These are phyloP conservation scores for Tenrec ecaudatus DNA, from an alignment of 2,113 vertebrate species.

Conservation along the genomic window DNA sequence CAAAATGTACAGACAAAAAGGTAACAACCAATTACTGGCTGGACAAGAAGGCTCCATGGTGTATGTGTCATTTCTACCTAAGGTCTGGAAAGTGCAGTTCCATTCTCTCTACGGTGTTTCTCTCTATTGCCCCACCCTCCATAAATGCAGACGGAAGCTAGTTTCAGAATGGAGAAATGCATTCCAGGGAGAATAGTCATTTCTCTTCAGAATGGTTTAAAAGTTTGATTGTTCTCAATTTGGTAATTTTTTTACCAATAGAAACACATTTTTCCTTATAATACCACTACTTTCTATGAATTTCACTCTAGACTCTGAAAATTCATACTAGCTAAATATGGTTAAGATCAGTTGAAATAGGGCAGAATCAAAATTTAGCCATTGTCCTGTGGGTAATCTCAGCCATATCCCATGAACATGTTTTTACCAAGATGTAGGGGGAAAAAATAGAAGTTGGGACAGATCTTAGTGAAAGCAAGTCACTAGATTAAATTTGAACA, in stretches of 20 bases:
- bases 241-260: conserved; percentile 39
- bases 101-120: neutral
- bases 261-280: neutral
- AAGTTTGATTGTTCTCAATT: conserved; percentile 39
- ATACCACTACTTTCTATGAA: conserved; percentile 12
- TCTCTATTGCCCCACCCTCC: neutral
- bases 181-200: neutral
- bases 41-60: conserved; percentile 11
- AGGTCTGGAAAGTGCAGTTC: conserved; percentile 40
- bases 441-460: neutral
- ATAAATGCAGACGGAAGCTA: neutral
- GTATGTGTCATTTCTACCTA: conserved; percentile 23
- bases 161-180: neutral
- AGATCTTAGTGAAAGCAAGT: conserved; percentile 17
- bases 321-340: neutral
- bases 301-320: conserved; percentile 37
- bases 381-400: conserved; percentile 11
- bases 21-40: neutral
- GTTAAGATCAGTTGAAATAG: neutral
- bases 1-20: conserved; percentile 14
- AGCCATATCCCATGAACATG: neutral
- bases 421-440: neutral
- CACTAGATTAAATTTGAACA: conserved; percentile 47
- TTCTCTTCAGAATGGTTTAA: conserved; percentile 29
- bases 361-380: conserved; percentile 8